phyloP scores from a whole-genome alignment of 2,797 vertebrate species.

The Ceryle rudis region DNA sequence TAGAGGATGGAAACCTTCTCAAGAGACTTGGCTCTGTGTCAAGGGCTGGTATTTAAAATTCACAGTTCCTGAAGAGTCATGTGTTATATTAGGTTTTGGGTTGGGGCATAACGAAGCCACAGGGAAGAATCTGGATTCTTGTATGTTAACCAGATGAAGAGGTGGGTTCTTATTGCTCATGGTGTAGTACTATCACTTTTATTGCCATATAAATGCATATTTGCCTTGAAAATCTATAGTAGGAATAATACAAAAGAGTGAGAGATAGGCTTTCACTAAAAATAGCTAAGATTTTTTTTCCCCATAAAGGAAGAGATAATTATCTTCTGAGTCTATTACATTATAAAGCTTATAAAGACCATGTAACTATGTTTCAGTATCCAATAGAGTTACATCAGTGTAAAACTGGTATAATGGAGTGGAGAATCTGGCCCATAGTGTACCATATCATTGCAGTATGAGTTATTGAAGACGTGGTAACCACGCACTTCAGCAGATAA shows the following conservation, averaged over 20 bases:
- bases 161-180: not conserved
- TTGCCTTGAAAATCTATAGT: constrained; percentile 42
- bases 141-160: not conserved
- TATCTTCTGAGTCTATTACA: constrained; percentile 20
- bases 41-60: not conserved
- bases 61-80: accelerated
- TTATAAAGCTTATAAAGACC: constrained; percentile 40
- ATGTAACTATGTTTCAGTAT: constrained; percentile 43
- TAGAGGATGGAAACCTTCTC: not conserved
- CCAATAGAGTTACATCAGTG: constrained; percentile 11
- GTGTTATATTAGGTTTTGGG: not conserved
- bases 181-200: not conserved
- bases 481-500: not conserved
- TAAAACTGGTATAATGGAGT: constrained; percentile 22
- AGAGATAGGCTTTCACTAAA: not conserved
- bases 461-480: not conserved
- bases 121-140: not conserved
- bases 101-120: not conserved
- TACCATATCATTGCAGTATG: not conserved
- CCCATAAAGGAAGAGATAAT: constrained; percentile 25
- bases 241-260: constrained; percentile 16
- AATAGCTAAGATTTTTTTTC: not conserved
- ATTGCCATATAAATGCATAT: not conserved
- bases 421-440: not conserved
- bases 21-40: not conserved